A percentile compares a stretch with the other conserved stretches of the same genome.
Evolutionary conservation across 2,113 vertebrate genomes (phyloP).

Genomic region (Mus musculus): GRCm39 chr14:102626001-102626500

Average conservation of each 20-base stretch:
- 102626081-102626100: background rate
- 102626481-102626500: conserved; percentile 4
- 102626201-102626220: background rate
- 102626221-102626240: background rate
- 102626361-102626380: background rate
- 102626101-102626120: conserved; percentile 10
- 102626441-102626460: conserved; percentile 53
- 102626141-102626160: background rate
- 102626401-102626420: background rate
- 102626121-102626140: conserved; percentile 41
- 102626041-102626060: background rate
- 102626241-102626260: background rate
- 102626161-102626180: background rate
- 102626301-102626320: background rate
- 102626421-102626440: background rate
- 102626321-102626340: background rate
- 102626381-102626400: conserved; percentile 48
- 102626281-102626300: background rate
- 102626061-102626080: conserved; percentile 27
- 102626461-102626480: background rate
- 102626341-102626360: background rate
- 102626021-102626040: background rate
- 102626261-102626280: background rate
- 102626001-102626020: background rate
- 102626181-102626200: conserved; percentile 3